Evolutionary conservation across 2,888 invertebrate genomes (phyloP).

Genomic region (Ceriagrion tenellum): DNA sequence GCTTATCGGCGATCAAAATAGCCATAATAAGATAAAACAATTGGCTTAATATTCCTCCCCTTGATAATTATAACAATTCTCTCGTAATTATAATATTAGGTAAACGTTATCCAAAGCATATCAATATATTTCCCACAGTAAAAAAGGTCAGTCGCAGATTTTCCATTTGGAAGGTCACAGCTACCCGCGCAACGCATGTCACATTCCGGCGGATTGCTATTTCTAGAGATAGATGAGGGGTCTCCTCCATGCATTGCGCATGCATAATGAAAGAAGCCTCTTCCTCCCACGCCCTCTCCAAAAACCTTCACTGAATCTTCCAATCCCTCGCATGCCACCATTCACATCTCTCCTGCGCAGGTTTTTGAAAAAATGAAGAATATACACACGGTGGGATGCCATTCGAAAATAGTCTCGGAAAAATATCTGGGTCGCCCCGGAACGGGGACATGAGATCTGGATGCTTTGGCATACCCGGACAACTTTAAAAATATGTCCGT

Average conservation of each 20-base stretch:
- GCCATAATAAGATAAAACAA: too few species aligned
- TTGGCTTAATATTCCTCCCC: too few species aligned
- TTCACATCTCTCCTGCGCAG: not conserved
- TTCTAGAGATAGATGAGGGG: not conserved
- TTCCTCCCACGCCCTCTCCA: not conserved
- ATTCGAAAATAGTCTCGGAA: not conserved
- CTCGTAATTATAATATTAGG: too few species aligned
- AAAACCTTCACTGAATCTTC: not conserved
- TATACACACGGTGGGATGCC: not conserved
- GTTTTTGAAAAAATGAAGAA: not conserved
- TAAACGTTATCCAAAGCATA: too few species aligned
- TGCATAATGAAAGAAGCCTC: not conserved
- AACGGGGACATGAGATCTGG: not conserved
- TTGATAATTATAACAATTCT: too few species aligned
- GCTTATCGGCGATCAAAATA: too few species aligned
- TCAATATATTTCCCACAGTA: too few species aligned
- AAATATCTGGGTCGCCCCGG: not conserved
- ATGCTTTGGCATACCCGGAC: not conserved
- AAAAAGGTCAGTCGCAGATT: too few species aligned
- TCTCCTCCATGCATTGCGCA: not conserved
- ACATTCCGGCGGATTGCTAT: not conserved
- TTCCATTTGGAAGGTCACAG: not conserved
- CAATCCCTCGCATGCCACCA: not conserved
- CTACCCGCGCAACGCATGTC: not conserved
- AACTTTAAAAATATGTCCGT: not conserved